These are phyloP conservation scores for Gracilinanus agilis DNA, from an alignment of 2,113 vertebrate species.

Conservation along the genomic window DNA sequence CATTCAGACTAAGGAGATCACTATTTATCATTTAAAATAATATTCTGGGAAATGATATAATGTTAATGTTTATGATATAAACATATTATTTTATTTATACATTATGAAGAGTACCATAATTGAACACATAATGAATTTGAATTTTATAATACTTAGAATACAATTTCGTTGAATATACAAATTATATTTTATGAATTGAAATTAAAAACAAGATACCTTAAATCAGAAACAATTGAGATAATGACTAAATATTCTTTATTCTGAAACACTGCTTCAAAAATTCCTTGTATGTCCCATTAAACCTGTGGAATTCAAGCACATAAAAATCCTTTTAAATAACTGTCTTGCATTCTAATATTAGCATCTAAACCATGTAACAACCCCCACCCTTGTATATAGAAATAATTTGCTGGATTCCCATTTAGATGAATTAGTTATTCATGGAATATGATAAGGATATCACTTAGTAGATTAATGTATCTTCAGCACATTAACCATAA, in stretches of 20 bases:
- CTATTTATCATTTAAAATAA: conserved; percentile 17
- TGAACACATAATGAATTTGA: conserved; percentile 67
- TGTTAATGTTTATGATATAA: conserved; percentile 37
- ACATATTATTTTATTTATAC: conserved; percentile 63
- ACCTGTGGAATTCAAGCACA: background rate
- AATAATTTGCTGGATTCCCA: conserved; percentile 61
- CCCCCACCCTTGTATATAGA: conserved; percentile 49
- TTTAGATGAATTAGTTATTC: conserved; percentile 77
- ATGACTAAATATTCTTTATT: conserved; percentile 57
- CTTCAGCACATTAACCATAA: conserved; percentile 75
- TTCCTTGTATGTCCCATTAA: background rate
- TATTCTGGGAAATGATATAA: conserved; percentile 19
- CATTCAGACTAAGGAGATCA: background rate
- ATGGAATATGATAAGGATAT: conserved; percentile 66
- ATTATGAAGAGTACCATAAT: conserved; percentile 53
- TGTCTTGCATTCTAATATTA: background rate
- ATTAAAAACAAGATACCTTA: conserved; percentile 67
- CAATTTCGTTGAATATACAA: conserved; percentile 57
- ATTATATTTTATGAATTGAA: conserved; percentile 73
- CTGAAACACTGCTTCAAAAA: conserved; percentile 51
- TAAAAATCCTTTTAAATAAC: background rate
- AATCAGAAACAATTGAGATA: conserved; percentile 66
- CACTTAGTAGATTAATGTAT: conserved; percentile 74
- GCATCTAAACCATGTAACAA: background rate
- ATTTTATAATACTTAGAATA: conserved; percentile 65